Evolutionary conservation across 2,888 invertebrate genomes (phyloP).

Genomic region (Andrena hattorfiana): DNA sequence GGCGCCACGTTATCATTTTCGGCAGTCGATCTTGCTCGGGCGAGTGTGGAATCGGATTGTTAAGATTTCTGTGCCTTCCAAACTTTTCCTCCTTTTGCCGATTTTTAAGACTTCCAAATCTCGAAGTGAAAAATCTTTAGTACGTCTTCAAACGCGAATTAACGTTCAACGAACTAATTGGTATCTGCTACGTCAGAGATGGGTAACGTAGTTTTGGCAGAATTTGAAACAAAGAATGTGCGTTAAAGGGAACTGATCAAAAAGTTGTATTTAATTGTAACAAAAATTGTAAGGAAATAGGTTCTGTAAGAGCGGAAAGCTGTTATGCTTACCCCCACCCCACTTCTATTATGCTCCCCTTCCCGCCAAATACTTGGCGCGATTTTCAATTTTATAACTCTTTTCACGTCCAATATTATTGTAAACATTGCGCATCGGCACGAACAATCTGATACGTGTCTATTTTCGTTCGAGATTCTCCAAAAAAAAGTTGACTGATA

Average conservation of each 20-base stretch:
- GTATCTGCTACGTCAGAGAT: background rate
- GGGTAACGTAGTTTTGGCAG: background rate
- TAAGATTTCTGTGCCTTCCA: constrained; percentile 29
- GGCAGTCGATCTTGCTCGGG: background rate
- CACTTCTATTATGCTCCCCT: constrained; percentile 1
- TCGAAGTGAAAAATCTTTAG: too few relatives aligned
- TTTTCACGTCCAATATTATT: background rate
- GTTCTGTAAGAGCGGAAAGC: constrained; percentile 1
- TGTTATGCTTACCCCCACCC: background rate
- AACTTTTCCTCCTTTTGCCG: background rate
- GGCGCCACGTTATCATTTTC: background rate
- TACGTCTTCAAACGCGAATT: too few relatives aligned
- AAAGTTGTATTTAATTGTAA: background rate
- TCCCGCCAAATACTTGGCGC: background rate
- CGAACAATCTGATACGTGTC: background rate
- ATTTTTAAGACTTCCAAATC: background rate
- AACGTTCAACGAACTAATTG: background rate
- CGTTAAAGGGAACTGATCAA: background rate
- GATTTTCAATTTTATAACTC: background rate
- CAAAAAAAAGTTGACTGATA: constrained; percentile 6
- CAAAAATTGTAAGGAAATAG: constrained; percentile 7
- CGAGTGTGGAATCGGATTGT: background rate
- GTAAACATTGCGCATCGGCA: background rate
- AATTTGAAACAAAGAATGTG: constrained; percentile 6
- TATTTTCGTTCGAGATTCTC: background rate